phyloP scores from a whole-genome alignment of 2,888 invertebrate species.

The Nyleta sp. region DNA sequence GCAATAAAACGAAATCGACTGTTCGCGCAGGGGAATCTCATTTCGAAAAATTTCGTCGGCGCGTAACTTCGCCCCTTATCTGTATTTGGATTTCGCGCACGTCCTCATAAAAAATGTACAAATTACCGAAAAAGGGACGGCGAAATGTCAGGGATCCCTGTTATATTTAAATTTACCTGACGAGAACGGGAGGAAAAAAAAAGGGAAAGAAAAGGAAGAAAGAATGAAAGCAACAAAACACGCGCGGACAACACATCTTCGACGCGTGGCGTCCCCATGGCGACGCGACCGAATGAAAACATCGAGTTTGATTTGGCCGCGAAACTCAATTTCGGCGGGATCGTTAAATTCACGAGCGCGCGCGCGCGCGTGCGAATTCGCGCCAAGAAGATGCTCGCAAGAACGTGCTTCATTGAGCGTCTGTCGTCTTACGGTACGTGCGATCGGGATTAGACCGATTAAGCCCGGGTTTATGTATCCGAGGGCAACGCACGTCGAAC shows the following conservation, averaged over 20 bases:
- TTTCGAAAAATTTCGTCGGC: conserved; percentile 35
- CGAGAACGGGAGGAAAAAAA: background rate
- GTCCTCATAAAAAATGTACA: conserved; percentile 41
- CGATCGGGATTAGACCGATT: conserved; percentile 54
- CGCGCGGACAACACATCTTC: too few relatives aligned
- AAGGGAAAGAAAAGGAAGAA: background rate
- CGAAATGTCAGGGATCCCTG: background rate
- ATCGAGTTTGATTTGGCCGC: conserved; percentile 72
- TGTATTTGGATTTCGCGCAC: conserved; percentile 41
- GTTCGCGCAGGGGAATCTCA: conserved; percentile 13
- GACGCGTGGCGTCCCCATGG: conserved; percentile 68
- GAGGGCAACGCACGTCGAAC: conserved; percentile 36
- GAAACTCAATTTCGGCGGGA: conserved; percentile 61
- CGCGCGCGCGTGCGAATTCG: conserved; percentile 31
- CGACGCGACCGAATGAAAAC: conserved; percentile 71
- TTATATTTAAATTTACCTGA: conserved; percentile 44
- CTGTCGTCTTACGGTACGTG: conserved; percentile 53
- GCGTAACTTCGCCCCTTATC: conserved; percentile 27
- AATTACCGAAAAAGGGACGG: conserved; percentile 34
- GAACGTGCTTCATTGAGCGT: conserved; percentile 57
- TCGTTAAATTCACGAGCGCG: conserved; percentile 63
- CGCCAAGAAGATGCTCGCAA: conserved; percentile 37
- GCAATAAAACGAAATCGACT: conserved; percentile 46
- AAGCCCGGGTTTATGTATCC: conserved; percentile 48
- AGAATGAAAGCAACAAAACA: too few relatives aligned